Evolutionary conservation across 2,888 invertebrate species (phyloP).

Genomic region (Tetramorium bicarinatum): DNA sequence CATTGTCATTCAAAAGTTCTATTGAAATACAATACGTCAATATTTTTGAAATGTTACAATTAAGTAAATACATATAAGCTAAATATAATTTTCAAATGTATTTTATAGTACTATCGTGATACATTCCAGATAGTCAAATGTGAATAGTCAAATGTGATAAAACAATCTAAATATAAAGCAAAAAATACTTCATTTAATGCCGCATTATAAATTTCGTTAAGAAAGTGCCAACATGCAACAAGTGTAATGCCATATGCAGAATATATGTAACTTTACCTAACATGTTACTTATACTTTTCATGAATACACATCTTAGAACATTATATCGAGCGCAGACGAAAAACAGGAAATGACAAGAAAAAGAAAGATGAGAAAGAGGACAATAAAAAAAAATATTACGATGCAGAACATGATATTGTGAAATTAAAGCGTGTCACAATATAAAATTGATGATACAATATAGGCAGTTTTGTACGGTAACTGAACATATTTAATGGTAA

Average conservation of each 20-base stretch:
- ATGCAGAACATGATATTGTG: neutral
- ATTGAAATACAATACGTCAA: neutral
- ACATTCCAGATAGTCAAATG: neutral
- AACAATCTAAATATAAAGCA: neutral
- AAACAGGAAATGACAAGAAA: neutral
- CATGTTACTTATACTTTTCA: neutral
- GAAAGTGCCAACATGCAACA: neutral
- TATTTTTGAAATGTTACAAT: neutral
- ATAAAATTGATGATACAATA: conserved; percentile 10
- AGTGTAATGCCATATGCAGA: neutral
- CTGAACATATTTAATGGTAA: conserved; percentile 4
- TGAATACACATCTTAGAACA: neutral
- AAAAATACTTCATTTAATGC: neutral
- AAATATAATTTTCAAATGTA: neutral
- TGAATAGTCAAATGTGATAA: neutral
- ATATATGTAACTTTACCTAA: neutral
- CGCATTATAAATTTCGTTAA: neutral
- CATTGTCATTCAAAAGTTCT: neutral
- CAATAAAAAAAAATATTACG: neutral
- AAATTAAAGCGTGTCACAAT: conserved; percentile 1
- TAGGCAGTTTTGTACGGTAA: conserved; percentile 7
- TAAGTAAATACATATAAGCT: neutral
- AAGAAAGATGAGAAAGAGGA: neutral
- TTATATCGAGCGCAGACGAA: neutral
- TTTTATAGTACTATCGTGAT: neutral